Conservation (phyloP, 2,888 invertebrate genomes). For the Agonopterix alstromeriana region DNA sequence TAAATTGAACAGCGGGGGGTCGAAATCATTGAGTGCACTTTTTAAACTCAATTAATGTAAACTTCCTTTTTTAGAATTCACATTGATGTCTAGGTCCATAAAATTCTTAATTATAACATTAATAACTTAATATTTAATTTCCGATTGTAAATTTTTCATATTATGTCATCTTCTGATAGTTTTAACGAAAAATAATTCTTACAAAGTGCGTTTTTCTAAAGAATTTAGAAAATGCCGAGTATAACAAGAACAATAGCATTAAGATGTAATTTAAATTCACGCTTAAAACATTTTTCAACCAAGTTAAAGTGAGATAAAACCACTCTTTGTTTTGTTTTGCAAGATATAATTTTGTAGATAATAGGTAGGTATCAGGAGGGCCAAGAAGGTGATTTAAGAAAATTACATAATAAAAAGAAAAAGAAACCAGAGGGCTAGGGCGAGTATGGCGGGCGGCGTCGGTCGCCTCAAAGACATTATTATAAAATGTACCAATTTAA, state of each 20-base stretch:
- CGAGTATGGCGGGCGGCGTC: slow-evolving; percentile 31
- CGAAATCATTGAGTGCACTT: background rate
- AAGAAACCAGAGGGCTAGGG: slow-evolving; percentile 44
- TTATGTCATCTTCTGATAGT: too few species aligned
- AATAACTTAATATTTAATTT: too few species aligned
- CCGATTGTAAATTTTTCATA: too few species aligned
- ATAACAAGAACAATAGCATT: too few species aligned
- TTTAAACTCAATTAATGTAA: too few species aligned
- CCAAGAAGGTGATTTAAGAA: slow-evolving; percentile 63
- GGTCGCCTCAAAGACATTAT: slow-evolving; percentile 53
- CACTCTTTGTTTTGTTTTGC: slow-evolving; percentile 10
- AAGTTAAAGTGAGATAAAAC: slow-evolving; percentile 11
- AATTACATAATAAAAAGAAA: slow-evolving; percentile 70
- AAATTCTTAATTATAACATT: too few species aligned
- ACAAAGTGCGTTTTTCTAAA: too few species aligned
- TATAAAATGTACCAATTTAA: slow-evolving; percentile 68
- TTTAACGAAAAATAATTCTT: too few species aligned
- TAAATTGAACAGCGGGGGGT: slow-evolving; percentile 2
- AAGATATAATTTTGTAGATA: slow-evolving; percentile 32
- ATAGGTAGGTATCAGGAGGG: slow-evolving; percentile 41
- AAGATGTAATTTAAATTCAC: too few species aligned
- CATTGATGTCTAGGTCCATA: too few species aligned
- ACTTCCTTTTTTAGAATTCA: too few species aligned
- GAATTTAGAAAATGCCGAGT: too few species aligned
- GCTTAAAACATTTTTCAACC: background rate